phyloP scores from a whole-genome alignment of 1,140 invertebrate genomes.

The Drosophila pallidifrons region DNA sequence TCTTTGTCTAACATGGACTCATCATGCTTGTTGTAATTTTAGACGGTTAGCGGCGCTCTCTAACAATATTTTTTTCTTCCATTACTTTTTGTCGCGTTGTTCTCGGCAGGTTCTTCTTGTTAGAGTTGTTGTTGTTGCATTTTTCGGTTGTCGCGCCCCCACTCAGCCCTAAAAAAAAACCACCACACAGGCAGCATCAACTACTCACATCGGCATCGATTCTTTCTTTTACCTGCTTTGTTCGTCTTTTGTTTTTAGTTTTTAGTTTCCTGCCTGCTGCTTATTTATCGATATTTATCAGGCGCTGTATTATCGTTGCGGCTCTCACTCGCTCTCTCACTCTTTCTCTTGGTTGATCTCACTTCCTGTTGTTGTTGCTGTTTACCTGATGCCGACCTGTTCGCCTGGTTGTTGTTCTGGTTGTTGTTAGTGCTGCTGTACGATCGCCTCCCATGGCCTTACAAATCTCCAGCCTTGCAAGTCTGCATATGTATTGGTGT shows the following conservation, averaged over 20 bases:
- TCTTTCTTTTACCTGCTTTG: conserved; percentile 43
- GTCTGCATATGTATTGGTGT: conserved; percentile 13
- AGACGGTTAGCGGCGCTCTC: conserved; percentile 54
- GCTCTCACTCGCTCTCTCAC: conserved; percentile 13
- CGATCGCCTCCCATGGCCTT: conserved; percentile 65
- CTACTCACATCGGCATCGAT: conserved; percentile 1
- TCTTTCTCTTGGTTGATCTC: conserved; percentile 34
- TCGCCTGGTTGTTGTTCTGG: conserved; percentile 47
- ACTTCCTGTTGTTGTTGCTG: conserved; percentile 51
- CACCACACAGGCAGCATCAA: conserved; percentile 16
- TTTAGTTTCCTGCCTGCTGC: conserved; percentile 39
- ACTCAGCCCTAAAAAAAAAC: conserved; percentile 13
- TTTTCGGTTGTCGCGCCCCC: conserved; percentile 50
- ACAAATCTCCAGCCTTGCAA: conserved; percentile 34
- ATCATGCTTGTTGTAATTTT: conserved; percentile 62
- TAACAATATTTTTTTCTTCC: conserved; percentile 62
- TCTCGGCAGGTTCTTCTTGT: conserved; percentile 44
- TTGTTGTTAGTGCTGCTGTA: conserved; percentile 26
- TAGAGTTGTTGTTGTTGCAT: conserved; percentile 71
- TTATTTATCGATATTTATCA: conserved; percentile 75
- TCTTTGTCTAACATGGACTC: conserved; percentile 22
- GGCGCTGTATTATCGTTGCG: conserved; percentile 51
- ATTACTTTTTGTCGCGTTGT: conserved; percentile 71
- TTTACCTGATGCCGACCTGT: conserved; percentile 55
- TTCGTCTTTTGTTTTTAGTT: conserved; percentile 56